A percentile compares a stretch with the other conserved stretches of the same genome.
These are phyloP conservation scores for Monochamus saltuarius DNA, from an alignment of 1,140 invertebrate species.

Conservation along the genomic window DNA sequence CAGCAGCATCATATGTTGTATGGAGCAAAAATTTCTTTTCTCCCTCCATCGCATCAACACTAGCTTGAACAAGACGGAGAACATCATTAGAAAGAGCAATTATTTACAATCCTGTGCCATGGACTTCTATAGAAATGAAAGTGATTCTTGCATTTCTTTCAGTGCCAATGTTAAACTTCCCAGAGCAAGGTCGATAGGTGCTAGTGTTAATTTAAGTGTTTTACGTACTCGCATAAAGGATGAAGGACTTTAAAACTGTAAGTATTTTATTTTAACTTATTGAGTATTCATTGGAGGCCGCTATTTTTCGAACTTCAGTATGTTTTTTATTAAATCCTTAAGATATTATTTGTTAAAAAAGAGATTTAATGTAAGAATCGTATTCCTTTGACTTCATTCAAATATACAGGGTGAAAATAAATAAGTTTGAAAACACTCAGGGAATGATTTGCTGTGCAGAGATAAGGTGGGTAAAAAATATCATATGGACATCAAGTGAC, in stretches of 20 bases:
- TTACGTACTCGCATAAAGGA: not conserved
- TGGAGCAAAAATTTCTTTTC: constrained; percentile 12
- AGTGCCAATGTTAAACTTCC: constrained; percentile 31
- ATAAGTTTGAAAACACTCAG: too few species aligned
- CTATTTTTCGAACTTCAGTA: too few species aligned
- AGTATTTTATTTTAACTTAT: not conserved
- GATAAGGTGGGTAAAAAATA: too few species aligned
- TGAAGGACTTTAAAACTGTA: constrained; percentile 5
- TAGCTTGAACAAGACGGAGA: constrained; percentile 11
- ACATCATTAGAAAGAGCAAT: constrained; percentile 14
- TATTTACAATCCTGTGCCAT: constrained; percentile 8
- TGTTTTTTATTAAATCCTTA: too few species aligned
- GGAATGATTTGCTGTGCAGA: too few species aligned
- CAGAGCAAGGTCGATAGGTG: constrained; percentile 20
- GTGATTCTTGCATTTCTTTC: constrained; percentile 31
- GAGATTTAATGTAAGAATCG: not conserved
- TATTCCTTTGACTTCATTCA: too few species aligned
- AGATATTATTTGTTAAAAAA: not conserved
- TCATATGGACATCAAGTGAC: too few species aligned
- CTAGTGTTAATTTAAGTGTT: not conserved
- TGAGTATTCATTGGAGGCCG: too few species aligned
- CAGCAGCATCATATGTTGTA: constrained; percentile 10
- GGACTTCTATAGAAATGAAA: constrained; percentile 33
- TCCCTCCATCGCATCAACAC: constrained; percentile 5
- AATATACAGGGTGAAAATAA: too few species aligned